Base-by-base conservation (phyloP, 2,113 vertebrate genomes). In the Sylvilagus bachmani region DNA sequence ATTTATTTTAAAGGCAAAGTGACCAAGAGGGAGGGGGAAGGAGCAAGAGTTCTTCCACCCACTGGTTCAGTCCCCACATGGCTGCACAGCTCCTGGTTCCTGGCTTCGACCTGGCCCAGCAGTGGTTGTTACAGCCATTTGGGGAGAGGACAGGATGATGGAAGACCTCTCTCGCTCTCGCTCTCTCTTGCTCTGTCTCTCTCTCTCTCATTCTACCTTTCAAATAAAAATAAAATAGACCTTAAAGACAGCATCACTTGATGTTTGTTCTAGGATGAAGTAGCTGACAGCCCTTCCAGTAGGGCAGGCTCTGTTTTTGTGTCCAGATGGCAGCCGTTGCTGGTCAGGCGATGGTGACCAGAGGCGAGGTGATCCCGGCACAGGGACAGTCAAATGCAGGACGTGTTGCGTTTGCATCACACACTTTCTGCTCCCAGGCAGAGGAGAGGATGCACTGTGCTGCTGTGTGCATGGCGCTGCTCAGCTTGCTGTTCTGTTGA, bases 401-500 rank as follows among this genome's bases (percentile, higher is more conserved):
- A 24, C 33, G 62, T 0, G 0, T 66, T 53, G 49, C 16, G 2
- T 36, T 84, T 84, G 17, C 7, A 2, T 3, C 5, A 31, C 38
- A 71, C 19, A 7, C 31, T 87, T 53, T 36, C 51, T 64, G 2
- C 49, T 73, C 55, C 89, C n/a, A 73, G 83, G 69, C 69, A 36
- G 8, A 87, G 82, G 62, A 90, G 91, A 74, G 84, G 61, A 44
- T 77, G 58, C 55, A 61, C 19, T 44, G 25, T 90, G 79, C 55
- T 25, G 10, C 36, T 84, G 51, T 77, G 81, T 66, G 79, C 19
- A 0, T 29, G 49, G 83, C 11, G 10, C 61, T 58, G 4, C 3
- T 74, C 78, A 29, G 71, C 87, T 87, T 88, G 61, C 71, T 73
- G 38, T 89, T 82, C 61, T 69, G 84, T 81, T 21, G 75, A 80